Evolutionary conservation across 2,113 vertebrate genomes (phyloP).

Genomic region (Solenodon paradoxus): DNA sequence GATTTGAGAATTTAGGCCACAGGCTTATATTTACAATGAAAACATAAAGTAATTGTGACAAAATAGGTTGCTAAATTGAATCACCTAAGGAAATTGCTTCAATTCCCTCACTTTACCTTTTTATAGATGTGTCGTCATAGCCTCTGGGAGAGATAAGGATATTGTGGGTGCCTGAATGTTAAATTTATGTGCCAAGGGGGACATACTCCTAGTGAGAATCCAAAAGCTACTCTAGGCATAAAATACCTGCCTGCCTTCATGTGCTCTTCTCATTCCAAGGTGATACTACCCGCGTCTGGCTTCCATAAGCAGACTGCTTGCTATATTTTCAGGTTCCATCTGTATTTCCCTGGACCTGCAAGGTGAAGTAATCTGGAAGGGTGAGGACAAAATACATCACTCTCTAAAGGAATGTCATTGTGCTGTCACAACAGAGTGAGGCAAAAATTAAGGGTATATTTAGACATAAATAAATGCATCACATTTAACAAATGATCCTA

Average conservation of each 20-base stretch:
- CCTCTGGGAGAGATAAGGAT: neutral
- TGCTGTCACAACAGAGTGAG: slow-evolving; percentile 23
- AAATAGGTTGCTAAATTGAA: slow-evolving; percentile 51
- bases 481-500: slow-evolving; percentile 50
- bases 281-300: neutral
- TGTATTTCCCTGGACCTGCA: neutral
- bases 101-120: neutral
- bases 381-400: slow-evolving; percentile 13
- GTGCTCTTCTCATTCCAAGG: neutral
- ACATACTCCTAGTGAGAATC: neutral
- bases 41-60: slow-evolving; percentile 57
- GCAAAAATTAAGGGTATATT: neutral
- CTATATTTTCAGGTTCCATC: slow-evolving; percentile 4
- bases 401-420: slow-evolving; percentile 16
- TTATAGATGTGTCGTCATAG: neutral
- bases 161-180: neutral
- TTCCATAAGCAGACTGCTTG: neutral
- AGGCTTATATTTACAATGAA: slow-evolving; percentile 59
- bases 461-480: neutral
- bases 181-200: neutral
- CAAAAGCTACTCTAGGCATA: neutral
- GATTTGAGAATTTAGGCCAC: neutral
- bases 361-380: neutral
- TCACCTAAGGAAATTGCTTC: slow-evolving; percentile 39
- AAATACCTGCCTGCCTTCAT: neutral